phyloP scores from a whole-genome alignment of 1,140 invertebrate genomes.

The Drosophila sproati region DNA sequence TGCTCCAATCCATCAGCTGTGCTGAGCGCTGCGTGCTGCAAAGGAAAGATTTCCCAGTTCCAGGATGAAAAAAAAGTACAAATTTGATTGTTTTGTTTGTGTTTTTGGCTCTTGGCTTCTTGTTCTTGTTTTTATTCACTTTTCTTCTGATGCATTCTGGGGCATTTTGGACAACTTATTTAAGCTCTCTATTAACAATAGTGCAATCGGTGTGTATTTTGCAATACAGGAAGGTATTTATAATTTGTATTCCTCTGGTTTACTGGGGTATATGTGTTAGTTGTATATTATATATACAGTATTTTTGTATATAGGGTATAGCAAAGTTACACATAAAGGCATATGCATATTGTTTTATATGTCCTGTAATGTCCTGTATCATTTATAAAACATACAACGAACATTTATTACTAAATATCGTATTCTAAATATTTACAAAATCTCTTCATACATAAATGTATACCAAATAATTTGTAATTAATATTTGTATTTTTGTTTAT shows the following conservation, averaged over 20 bases:
- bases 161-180: conserved; percentile 19
- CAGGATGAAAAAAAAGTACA: neutral
- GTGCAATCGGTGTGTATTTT: conserved; percentile 7
- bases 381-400: conserved; percentile 4
- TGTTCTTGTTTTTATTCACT: conserved; percentile 19
- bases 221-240: neutral
- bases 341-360: neutral
- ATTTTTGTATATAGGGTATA: neutral
- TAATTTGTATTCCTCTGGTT: neutral
- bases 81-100: conserved; percentile 9
- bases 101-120: conserved; percentile 18
- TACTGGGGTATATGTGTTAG: neutral
- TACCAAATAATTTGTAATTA: neutral
- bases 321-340: neutral
- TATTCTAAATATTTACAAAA: conserved; percentile 2
- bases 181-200: conserved; percentile 31
- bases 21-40: too few relatives aligned
- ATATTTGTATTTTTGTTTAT: neutral
- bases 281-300: conserved; percentile 13
- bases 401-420: neutral
- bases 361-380: neutral
- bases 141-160: conserved; percentile 2
- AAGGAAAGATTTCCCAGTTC: too few relatives aligned
- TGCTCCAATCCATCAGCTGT: too few relatives aligned
- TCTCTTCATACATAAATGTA: neutral